Conservation (phyloP, 2,888 invertebrate species). For the Cyrtodaria siliqua region DNA sequence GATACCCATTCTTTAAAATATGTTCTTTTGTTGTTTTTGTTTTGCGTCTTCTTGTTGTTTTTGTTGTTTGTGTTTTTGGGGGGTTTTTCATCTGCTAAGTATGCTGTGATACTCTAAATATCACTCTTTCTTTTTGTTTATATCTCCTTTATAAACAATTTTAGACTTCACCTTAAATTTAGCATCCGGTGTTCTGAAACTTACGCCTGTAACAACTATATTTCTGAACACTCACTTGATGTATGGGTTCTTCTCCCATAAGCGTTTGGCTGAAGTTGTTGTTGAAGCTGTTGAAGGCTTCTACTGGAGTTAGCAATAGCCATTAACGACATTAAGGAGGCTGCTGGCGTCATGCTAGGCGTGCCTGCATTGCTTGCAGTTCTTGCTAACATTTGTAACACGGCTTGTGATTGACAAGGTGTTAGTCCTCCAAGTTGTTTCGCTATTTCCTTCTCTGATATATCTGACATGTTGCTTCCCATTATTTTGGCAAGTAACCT, state of each 20-base stretch:
- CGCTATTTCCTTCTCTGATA: slow-evolving; percentile 44
- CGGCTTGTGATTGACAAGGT: slow-evolving; percentile 45
- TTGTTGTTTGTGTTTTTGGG: too few species aligned
- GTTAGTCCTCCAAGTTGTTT: slow-evolving; percentile 39
- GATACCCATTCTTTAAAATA: too few species aligned
- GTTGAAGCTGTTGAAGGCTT: slow-evolving; percentile 32
- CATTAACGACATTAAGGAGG: slow-evolving; percentile 50
- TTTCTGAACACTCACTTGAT: slow-evolving; percentile 55
- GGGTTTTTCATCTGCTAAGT: too few species aligned
- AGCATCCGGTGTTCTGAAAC: too few species aligned
- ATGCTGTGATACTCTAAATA: too few species aligned
- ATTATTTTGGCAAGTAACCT: slow-evolving; percentile 63
- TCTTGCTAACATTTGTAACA: slow-evolving; percentile 40
- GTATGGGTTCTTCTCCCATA: slow-evolving; percentile 28
- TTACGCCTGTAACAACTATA: slow-evolving; percentile 10
- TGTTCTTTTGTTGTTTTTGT: too few species aligned
- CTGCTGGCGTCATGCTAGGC: slow-evolving; percentile 55
- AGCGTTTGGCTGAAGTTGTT: too few species aligned
- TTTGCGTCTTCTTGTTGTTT: too few species aligned
- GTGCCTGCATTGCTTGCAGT: slow-evolving; percentile 30
- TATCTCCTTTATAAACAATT: too few species aligned
- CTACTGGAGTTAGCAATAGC: slow-evolving; percentile 52
- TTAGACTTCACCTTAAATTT: too few species aligned
- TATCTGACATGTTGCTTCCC: slow-evolving; percentile 61
- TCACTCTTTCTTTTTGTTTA: too few species aligned